These are phyloP conservation scores for Tamias sibiricus DNA, from an alignment of 2,113 vertebrate species.

Conservation along the genomic window DNA sequence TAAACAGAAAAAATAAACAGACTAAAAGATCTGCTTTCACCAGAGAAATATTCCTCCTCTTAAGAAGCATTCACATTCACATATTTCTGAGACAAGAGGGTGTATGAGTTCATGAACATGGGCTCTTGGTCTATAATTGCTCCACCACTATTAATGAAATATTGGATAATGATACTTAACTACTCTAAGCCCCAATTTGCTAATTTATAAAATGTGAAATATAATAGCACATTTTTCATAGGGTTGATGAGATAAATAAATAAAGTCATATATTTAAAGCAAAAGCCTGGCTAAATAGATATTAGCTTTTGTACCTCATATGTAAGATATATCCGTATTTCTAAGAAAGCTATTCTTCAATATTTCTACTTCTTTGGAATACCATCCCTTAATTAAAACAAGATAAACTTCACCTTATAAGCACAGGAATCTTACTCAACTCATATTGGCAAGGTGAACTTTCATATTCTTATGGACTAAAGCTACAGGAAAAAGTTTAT, in stretches of 20 bases:
- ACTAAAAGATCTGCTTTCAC: neutral
- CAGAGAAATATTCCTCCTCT: neutral
- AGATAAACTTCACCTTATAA: neutral
- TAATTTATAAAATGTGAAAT: neutral
- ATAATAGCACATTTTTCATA: neutral
- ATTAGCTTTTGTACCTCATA: neutral
- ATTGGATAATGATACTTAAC: neutral
- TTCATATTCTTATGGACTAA: neutral
- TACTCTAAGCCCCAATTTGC: neutral
- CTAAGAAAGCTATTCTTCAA: neutral
- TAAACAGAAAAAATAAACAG: neutral
- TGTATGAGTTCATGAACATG: rapidly evolving
- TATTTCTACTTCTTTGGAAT: neutral
- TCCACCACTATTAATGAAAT: neutral
- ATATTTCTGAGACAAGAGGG: neutral
- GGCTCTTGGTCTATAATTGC: too few species aligned
- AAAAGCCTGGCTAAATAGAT: neutral
- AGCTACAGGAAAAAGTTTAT: neutral
- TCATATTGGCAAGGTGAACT: neutral
- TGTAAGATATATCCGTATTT: neutral
- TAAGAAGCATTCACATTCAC: neutral
- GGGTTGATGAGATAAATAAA: neutral
- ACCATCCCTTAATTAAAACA: neutral
- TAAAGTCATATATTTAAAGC: neutral
- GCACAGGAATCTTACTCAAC: neutral